Evolutionary conservation across 1,140 invertebrate species (phyloP), one percentile per base, ranked within the genome.

Genomic region (Hylaeus anthracinus): DNA sequence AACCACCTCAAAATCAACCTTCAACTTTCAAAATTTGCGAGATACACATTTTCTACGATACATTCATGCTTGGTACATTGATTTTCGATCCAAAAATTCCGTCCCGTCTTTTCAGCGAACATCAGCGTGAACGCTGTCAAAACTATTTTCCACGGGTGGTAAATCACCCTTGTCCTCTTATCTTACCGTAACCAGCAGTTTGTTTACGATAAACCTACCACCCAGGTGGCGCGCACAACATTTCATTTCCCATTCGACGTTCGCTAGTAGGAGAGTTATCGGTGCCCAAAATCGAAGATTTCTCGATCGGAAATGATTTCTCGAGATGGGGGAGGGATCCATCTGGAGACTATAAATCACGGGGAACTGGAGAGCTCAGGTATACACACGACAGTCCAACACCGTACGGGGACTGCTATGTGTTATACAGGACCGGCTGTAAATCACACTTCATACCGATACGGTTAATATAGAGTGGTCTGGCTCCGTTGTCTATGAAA

Each of bases 271-370:
- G 14, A 61, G 6, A 9, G 41, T 61, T 61, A 70, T 77, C 66
- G 15, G 0, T 14, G 26, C 9, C 15, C 39, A 26, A 26, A 26
- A 67, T 56, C 73, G 45, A 67, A 53, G 65, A 45, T 56, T 58
- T 9, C 70, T 10, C 55, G 60, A 48, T 64, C 48, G 53, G 53
- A 58, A 61, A 61, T 15, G 43, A 43, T 69, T 61, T 45, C 48
- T 72, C 14, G 37, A 41, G n/a, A 48, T 45, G 43, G 37, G 37
- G 1, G 15, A 12, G 41, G 63, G 55, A 74, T 75, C 8, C 64
- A 51, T 45, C n/a, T n/a, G n/a, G n/a, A 3, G n/a, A n/a, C 45
- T n/a, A 69, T 80, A 80, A 80, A 80, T 80, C 79, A 80, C 12
- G 6, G 9, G 37, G 8, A 53, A 60, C 43, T n/a, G 39, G 64